Evolutionary conservation across 2,888 invertebrate genomes (phyloP).

Genomic region (Rhyacophila evoluta): DNA sequence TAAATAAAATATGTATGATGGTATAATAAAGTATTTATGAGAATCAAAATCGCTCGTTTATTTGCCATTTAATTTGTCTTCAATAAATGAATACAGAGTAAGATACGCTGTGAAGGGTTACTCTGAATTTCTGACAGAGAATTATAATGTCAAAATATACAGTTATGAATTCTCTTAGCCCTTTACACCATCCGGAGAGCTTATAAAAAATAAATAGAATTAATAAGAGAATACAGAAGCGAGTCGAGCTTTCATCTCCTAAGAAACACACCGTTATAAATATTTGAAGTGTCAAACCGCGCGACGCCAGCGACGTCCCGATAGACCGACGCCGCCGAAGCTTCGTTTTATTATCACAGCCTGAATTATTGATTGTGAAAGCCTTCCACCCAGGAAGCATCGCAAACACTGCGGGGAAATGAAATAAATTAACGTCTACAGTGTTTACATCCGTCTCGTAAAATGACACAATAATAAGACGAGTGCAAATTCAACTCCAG

Average conservation of each 20-base stretch:
- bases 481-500: not conserved
- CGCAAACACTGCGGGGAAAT: constrained; percentile 23
- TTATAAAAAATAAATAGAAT: constrained; percentile 24
- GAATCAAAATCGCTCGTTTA: too few species aligned
- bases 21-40: too few species aligned
- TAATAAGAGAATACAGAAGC: constrained; percentile 18
- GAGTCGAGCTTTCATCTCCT: constrained; percentile 4
- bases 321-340: constrained; percentile 17
- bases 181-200: constrained; percentile 3
- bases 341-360: constrained; percentile 38
- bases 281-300: constrained; percentile 22
- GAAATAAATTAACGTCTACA: constrained; percentile 33
- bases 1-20: too few species aligned
- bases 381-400: constrained; percentile 13
- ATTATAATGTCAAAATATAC: constrained; percentile 1
- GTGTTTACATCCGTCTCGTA: constrained; percentile 30
- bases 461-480: constrained; percentile 31
- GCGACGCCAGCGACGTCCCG: constrained; percentile 20
- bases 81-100: not conserved
- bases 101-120: not conserved
- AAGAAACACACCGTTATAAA: constrained; percentile 20
- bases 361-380: constrained; percentile 36
- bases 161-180: constrained; percentile 14
- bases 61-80: not conserved
- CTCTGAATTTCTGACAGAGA: not conserved